Conservation (phyloP, 2,113 vertebrate genomes). For the Alosa alosa region DNA sequence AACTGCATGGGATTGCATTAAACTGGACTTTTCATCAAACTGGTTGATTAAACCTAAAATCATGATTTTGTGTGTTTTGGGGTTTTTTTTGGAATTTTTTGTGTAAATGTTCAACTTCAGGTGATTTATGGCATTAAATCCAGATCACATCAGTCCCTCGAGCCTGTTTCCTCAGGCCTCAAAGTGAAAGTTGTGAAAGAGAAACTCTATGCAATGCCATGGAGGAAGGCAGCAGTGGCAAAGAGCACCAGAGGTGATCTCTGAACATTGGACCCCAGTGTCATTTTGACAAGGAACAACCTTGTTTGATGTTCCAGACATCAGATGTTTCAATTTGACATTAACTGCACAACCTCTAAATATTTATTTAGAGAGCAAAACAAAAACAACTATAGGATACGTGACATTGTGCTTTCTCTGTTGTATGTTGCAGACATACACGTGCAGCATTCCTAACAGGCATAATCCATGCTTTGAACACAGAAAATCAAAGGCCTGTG, state of each 20-base stretch:
- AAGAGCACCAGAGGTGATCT: not conserved
- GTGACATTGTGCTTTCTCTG: not conserved
- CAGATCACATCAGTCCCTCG: not conserved
- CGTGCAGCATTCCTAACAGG: not conserved
- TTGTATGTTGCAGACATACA: not conserved
- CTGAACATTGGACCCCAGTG: not conserved
- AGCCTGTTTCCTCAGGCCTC: not conserved
- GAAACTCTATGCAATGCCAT: not conserved
- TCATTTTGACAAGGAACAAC: not conserved
- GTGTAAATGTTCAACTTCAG: not conserved
- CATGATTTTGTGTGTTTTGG: not conserved
- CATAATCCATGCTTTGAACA: not conserved
- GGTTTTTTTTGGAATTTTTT: not conserved
- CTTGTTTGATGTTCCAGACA: not conserved
- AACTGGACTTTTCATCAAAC: constrained; percentile 7
- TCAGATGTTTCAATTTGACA: not conserved
- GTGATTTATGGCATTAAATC: not conserved
- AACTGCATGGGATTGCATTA: constrained; percentile 20
- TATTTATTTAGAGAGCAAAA: not conserved
- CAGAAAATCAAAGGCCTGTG: not conserved
- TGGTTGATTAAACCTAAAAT: not conserved
- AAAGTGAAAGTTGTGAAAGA: constrained; percentile 4
- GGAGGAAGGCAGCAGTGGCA: not conserved
- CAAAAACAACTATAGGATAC: not conserved
- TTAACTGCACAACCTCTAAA: not conserved